Evolutionary conservation across 2,888 invertebrate species (phyloP).

Genomic region (Exocentrus adspersus): DNA sequence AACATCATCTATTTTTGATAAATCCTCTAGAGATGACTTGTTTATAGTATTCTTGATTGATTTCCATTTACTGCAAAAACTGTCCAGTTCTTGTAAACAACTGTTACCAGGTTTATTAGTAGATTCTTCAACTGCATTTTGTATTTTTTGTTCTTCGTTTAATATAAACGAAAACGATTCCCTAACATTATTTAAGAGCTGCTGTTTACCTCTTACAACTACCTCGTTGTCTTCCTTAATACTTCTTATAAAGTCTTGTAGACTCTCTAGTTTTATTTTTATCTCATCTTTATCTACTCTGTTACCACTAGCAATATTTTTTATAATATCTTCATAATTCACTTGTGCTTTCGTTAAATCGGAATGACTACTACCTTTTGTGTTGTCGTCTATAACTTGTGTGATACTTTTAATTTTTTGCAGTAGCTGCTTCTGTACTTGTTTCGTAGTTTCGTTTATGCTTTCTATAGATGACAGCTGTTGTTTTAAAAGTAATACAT

Average conservation of each 20-base stretch:
- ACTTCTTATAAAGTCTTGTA: constrained; percentile 36
- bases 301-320: constrained; percentile 37
- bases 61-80: constrained; percentile 38
- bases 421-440: constrained; percentile 32
- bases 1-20: constrained; percentile 35
- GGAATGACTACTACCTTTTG: constrained; percentile 33
- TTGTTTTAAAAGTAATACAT: constrained; percentile 35
- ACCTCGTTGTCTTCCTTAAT: constrained; percentile 34
- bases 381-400: constrained; percentile 31
- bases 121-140: neutral
- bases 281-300: constrained; percentile 34
- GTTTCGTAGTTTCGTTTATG: constrained; percentile 37
- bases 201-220: constrained; percentile 22
- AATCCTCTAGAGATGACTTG: constrained; percentile 34
- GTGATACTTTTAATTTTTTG: constrained; percentile 37
- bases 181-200: constrained; percentile 31
- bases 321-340: constrained; percentile 40
- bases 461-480: constrained; percentile 36
- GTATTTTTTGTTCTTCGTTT: constrained; percentile 23
- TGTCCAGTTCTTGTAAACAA: constrained; percentile 31
- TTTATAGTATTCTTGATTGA: constrained; percentile 32
- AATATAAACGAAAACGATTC: constrained; percentile 25
- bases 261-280: constrained; percentile 32
- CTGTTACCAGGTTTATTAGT: neutral
- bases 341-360: constrained; percentile 37